Conservation (phyloP, 1,140 invertebrate genomes). For the Papilio machaon region DNA sequence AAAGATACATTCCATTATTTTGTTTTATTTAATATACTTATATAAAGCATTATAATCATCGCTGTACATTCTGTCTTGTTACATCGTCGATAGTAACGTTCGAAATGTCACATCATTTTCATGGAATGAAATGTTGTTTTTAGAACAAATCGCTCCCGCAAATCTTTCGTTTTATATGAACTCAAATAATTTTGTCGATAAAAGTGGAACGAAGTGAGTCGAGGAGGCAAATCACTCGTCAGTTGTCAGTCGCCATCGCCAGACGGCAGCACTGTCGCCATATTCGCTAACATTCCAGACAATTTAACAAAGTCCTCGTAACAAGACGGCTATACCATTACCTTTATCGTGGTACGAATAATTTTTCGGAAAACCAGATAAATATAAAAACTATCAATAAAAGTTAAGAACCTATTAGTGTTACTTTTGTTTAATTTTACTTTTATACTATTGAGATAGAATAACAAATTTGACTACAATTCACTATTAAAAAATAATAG, state of each 20-base stretch:
- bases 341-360: not conserved
- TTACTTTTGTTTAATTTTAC: too few relatives aligned
- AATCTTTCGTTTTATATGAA: not conserved
- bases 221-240: conserved; percentile 12
- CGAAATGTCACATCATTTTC: not conserved
- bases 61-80: not conserved
- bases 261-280: not conserved
- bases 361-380: not conserved
- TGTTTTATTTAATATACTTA: not conserved
- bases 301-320: not conserved
- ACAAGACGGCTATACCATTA: not conserved
- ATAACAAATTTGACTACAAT: too few relatives aligned
- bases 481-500: too few relatives aligned
- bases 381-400: too few relatives aligned
- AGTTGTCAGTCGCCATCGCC: not conserved
- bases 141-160: not conserved
- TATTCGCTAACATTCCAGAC: not conserved
- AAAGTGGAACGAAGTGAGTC: not conserved
- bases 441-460: too few relatives aligned
- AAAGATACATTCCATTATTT: not conserved
- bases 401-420: too few relatives aligned
- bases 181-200: not conserved
- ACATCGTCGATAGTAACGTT: not conserved
- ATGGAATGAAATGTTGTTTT: not conserved
- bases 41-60: not conserved